A percentile compares a stretch with the other conserved stretches of the same genome.
phyloP scores from a whole-genome alignment of 2,113 vertebrate genomes.

The Cygnus buccinator region DNA sequence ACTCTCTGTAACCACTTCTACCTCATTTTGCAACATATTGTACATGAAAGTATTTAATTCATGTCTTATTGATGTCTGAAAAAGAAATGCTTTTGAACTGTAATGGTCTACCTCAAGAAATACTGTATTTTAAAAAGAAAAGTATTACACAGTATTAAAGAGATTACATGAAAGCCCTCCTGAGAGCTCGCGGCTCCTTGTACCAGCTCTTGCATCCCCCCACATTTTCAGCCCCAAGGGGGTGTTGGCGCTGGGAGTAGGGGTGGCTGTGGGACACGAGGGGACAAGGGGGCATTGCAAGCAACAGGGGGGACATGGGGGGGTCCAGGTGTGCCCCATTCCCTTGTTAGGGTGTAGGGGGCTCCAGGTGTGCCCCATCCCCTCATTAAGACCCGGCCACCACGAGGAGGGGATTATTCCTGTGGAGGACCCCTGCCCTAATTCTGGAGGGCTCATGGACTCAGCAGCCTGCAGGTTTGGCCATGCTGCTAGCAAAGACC shows the following conservation, averaged over 20 bases:
- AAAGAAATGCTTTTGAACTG: slow-evolving; percentile 90
- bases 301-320: neutral
- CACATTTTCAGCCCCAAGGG: neutral
- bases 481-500: too few species aligned
- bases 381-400: neutral
- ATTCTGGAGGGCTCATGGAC: too few species aligned
- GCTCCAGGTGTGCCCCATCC: neutral
- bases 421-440: neutral
- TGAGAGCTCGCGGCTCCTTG: neutral
- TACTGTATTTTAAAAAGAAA: slow-evolving; percentile 97
- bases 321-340: too few species aligned
- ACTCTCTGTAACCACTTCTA: slow-evolving; percentile 98
- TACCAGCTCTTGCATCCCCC: too few species aligned
- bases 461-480: too few species aligned
- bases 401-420: too few species aligned
- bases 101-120: slow-evolving; percentile 99
- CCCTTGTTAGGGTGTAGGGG: neutral
- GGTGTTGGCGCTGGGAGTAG: neutral
- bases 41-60: slow-evolving; percentile 99
- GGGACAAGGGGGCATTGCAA: neutral
- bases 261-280: neutral
- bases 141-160: slow-evolving; percentile 98
- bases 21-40: slow-evolving; percentile 98
- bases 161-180: slow-evolving; percentile 80
- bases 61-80: slow-evolving; percentile 91